Percentiles rank a stretch among this genome's conserved stretches.
Conservation (phyloP, 2,888 invertebrate genomes). For the Ditula angustiorana region DNA sequence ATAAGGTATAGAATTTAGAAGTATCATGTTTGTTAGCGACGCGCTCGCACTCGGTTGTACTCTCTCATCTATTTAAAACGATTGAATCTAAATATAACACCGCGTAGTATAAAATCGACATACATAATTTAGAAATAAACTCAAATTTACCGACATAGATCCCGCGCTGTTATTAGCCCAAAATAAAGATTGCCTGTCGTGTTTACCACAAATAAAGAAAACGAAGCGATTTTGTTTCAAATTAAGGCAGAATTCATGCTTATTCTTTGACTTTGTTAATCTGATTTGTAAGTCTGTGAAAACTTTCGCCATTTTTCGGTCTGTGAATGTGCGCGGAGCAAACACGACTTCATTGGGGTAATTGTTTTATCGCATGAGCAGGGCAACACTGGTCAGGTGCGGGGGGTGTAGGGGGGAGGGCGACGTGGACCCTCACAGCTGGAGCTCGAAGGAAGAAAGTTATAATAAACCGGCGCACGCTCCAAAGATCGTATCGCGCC, state of each 20-base stretch:
- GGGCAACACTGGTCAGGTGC: constrained; percentile 64
- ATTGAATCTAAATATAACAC: not conserved
- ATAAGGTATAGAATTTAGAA: not conserved
- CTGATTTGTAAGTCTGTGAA: constrained; percentile 39
- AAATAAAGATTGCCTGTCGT: constrained; percentile 37
- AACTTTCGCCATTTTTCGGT: constrained; percentile 53
- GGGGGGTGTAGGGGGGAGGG: constrained; percentile 46
- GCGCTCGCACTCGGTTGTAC: too few relatives aligned
- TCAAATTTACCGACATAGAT: constrained; percentile 28
- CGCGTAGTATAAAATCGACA: not conserved
- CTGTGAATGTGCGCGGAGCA: constrained; percentile 62
- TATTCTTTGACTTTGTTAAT: constrained; percentile 38
- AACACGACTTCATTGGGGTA: constrained; percentile 74
- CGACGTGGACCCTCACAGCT: constrained; percentile 61
- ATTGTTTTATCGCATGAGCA: constrained; percentile 85
- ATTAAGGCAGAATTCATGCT: constrained; percentile 34
- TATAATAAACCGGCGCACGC: constrained; percentile 74
- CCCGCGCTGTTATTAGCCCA: constrained; percentile 23
- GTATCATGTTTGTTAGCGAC: too few relatives aligned
- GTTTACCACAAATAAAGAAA: constrained; percentile 35
- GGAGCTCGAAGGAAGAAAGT: constrained; percentile 71
- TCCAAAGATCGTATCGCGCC: constrained; percentile 75
- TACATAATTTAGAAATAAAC: constrained; percentile 11
- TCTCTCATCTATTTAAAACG: not conserved
- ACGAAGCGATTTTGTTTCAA: constrained; percentile 38